Evolutionary conservation across 2,797 vertebrate genomes (phyloP), one percentile per base, ranked within the genome.

Genomic region (Microctenopoma lineatum): DNA sequence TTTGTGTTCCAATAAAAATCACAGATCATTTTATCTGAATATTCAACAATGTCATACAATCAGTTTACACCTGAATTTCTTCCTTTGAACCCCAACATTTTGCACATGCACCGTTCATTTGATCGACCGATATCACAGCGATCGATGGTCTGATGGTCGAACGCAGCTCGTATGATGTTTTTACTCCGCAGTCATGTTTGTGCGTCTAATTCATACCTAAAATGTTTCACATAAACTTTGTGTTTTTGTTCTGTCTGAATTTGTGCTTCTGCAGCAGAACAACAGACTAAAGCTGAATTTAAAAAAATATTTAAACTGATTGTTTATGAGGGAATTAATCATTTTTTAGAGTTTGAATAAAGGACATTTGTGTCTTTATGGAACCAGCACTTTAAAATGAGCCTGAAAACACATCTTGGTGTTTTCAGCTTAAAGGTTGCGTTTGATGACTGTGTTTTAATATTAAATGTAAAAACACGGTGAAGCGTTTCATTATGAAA

Each of bases 1-100:
- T 45, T 50, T 51, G 18, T 59, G 51, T 34, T 65, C 2, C n/a
- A 66, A 13, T 36, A 6, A 67, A 53, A 73, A 26, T 64, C 62
- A 52, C 10, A 5, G 34, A 55, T n/a, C 11, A n/a, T 34, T 34
- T 8, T 34, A 34, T 34, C 32, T 8, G 9, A 34, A 34, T 34
- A 34, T 34, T 34, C 32, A 34, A 3, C 9, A 34, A 34, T 34
- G 32, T 8, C 32, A 34, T 34, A 34, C 32, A 34, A 34, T 34
- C 32, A 34, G 1, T 34, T 34, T 34, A 34, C 0, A 34, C 4
- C 4, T 14, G 26, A 53, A 4, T 63, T 34, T 26, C 18, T 34
- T 44, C 9, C 15, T 45, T 58, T 39, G 0, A 47, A 48, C 12
- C 44, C 12, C 2, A 45, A 39, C 58, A 53, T 51, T 47, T 21